Evolutionary conservation across 1,140 invertebrate genomes (phyloP), one percentile per base, ranked within the genome.

Genomic region (Ips nitidus): DNA sequence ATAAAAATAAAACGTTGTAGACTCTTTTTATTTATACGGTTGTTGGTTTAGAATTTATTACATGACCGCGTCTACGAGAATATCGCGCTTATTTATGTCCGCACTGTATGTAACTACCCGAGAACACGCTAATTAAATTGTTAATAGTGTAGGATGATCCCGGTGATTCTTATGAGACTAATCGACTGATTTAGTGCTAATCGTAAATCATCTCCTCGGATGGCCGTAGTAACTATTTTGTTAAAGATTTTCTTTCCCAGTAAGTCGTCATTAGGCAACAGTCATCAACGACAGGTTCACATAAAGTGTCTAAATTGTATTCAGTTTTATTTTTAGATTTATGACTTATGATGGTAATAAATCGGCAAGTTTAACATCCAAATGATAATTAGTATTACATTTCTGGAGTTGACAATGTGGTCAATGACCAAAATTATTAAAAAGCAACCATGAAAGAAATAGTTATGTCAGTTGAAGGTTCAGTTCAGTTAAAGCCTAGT

Each of bases 91-190:
- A 56, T 65, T 65, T 65, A 56, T 65, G 61, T 52, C 61, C 40
- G 38, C 53, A 56, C n/a, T 55, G 41, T 53, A 7, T 56, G 52
- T 65, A 65, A 65, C 52, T 65, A 65, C 52, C 40, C 37, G 53
- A 43, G 52, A 65, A 65, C 63, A 65, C 63, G 63, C 63, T 52
- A 65, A 65, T 65, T 65, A 65, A 65, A 65, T 65, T 65, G 53
- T 56, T 63, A 63, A 63, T 63, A 41, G 61, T 52, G 61, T 63
- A 63, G 61, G 47, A 63, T 63, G 61, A 52, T 50, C 59, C 39
- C 39, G 36, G 45, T 5, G 50, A 63, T 40, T 63, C 45, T 63
- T 57, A 66, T 66, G 37, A 22, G 22, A 7, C 50, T 56, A 65
- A 56, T 65, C 39, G 62, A 65, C 6, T 40, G 38, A 50, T 8